These are phyloP conservation scores for Pitangus sulphuratus DNA, from an alignment of 2,797 vertebrate genomes.

Conservation along the genomic window DNA sequence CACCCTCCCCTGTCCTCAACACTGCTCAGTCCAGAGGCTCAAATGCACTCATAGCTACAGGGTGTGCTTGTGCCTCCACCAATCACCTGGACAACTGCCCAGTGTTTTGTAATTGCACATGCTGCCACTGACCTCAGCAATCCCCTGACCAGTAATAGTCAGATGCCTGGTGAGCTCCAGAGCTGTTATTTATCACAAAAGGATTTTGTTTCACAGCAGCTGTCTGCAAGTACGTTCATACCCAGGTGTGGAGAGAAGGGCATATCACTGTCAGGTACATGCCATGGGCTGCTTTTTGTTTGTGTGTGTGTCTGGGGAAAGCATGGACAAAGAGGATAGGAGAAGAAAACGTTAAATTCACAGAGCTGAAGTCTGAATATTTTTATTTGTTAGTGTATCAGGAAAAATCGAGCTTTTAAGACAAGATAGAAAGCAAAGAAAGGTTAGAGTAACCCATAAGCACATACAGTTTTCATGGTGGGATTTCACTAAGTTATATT, in stretches of 20 bases:
- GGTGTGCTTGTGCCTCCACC: neutral
- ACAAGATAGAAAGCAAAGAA: neutral
- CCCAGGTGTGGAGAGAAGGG: neutral
- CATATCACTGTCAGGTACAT: neutral
- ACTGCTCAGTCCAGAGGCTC: neutral
- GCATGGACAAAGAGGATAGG: neutral
- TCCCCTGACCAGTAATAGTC: neutral
- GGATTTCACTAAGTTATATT: neutral
- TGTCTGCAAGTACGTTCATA: accelerated
- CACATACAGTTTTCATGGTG: neutral
- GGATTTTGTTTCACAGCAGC: neutral
- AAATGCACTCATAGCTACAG: neutral
- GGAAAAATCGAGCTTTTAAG: neutral
- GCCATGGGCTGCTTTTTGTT: neutral
- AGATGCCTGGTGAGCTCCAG: neutral
- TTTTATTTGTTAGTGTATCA: neutral
- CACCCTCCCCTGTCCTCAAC: neutral
- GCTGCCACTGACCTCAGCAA: constrained; percentile 11
- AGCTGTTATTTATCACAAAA: constrained; percentile 11
- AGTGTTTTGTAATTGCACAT: neutral
- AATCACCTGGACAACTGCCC: constrained; percentile 1
- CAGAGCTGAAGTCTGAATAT: neutral
- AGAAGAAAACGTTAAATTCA: neutral
- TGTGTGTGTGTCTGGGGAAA: neutral
- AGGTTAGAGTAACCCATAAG: neutral